Evolutionary conservation across 2,797 vertebrate genomes (phyloP).

Genomic region (Cuculus canorus): DNA sequence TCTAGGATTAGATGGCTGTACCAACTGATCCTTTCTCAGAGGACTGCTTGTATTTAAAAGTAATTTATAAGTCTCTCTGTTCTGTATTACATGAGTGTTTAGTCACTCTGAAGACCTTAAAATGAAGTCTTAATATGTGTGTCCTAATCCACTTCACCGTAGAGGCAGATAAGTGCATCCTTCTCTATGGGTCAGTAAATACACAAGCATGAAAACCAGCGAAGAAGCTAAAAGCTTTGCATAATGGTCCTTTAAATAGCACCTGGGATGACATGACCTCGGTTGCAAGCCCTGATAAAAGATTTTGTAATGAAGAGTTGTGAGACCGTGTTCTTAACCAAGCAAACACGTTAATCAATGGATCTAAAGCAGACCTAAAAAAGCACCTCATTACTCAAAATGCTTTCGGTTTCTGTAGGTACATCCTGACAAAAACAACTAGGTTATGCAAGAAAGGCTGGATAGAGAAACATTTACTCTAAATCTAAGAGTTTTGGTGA

Average conservation of each 20-base stretch:
- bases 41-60: neutral
- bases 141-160: neutral
- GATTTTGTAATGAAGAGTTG: neutral
- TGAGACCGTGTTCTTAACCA: neutral
- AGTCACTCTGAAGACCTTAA: neutral
- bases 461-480: neutral
- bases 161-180: neutral
- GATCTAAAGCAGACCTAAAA: neutral
- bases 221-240: neutral
- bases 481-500: neutral
- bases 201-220: neutral
- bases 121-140: accelerated
- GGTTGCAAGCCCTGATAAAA: neutral
- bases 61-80: neutral
- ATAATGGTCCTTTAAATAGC: neutral
- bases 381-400: neutral
- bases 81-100: neutral
- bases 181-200: neutral
- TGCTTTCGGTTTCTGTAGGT: neutral
- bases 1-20: neutral
- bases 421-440: neutral
- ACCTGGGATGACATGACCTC: neutral
- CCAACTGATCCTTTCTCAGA: neutral
- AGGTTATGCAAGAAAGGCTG: neutral
- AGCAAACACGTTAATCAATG: neutral